These are phyloP conservation scores for Mellivora capensis DNA, from an alignment of 2,113 vertebrate species.

Conservation along the genomic window DNA sequence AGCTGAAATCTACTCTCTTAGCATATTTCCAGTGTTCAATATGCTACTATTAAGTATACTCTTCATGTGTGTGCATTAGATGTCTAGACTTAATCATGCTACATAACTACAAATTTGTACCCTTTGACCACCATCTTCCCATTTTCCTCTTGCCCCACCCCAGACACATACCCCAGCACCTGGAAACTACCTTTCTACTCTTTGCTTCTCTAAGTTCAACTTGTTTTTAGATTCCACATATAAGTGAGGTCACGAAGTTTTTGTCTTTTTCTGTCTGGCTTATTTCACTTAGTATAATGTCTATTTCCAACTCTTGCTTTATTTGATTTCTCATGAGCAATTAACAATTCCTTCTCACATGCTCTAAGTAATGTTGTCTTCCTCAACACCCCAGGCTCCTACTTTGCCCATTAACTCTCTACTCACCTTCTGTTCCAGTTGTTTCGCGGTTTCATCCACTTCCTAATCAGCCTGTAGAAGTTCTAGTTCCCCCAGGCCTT, in stretches of 20 bases:
- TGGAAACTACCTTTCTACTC: not conserved
- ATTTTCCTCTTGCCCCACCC: not conserved
- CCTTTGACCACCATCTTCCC: not conserved
- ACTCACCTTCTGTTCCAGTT: not conserved
- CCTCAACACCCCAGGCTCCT: not conserved
- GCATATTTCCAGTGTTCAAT: not conserved
- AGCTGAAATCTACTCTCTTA: not conserved
- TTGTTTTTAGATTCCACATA: not conserved
- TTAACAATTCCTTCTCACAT: not conserved
- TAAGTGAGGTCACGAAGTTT: not conserved
- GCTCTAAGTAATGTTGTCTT: not conserved
- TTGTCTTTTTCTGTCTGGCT: not conserved
- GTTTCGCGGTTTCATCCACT: not conserved
- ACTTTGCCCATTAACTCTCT: not conserved
- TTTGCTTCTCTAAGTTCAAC: not conserved
- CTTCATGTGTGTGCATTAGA: not conserved
- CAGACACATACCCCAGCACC: not conserved
- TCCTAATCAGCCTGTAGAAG: not conserved
- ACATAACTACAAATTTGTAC: not conserved
- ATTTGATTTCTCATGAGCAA: not conserved
- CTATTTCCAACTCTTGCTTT: not conserved
- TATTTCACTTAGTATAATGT: not conserved
- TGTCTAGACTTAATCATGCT: not conserved
- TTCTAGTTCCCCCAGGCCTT: not conserved
- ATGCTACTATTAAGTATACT: not conserved